Conservation (phyloP, 2,888 invertebrate genomes). For the Horisme vitalbata region DNA sequence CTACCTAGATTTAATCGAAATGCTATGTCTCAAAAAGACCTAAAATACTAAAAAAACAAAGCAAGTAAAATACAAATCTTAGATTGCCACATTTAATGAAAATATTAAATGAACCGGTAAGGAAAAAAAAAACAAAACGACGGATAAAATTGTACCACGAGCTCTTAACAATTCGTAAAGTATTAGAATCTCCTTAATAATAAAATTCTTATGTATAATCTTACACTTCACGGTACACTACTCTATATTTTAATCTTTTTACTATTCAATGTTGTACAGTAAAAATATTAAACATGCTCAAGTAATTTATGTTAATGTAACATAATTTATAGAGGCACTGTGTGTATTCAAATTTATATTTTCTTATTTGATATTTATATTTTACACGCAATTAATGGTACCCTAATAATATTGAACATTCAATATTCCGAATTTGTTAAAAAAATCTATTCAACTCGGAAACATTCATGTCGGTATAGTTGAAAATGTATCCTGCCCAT, state of each 20-base stretch:
- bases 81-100: conserved; percentile 48
- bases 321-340: conserved; percentile 84
- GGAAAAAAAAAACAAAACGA: conserved; percentile 41
- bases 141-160: conserved; percentile 59
- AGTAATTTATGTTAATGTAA: conserved; percentile 83
- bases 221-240: conserved; percentile 71
- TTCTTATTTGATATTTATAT: conserved; percentile 61
- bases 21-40: conserved; percentile 59
- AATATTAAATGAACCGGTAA: conserved; percentile 37
- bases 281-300: conserved; percentile 77
- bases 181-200: conserved; percentile 62
- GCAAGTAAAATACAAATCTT: conserved; percentile 45
- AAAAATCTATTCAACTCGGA: conserved; percentile 19
- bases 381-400: conserved; percentile 57
- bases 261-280: conserved; percentile 56
- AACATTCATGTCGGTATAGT: conserved; percentile 23
- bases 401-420: conserved; percentile 47
- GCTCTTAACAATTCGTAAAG: conserved; percentile 54
- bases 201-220: conserved; percentile 61
- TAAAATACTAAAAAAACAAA: conserved; percentile 45
- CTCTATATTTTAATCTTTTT: conserved; percentile 74
- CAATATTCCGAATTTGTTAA: conserved; percentile 28
- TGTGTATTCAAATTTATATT: conserved; percentile 78
- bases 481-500: conserved; percentile 22
- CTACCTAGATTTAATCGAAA: conserved; percentile 46